Evolutionary conservation across 1,140 invertebrate species (phyloP), one percentile per base, ranked within the genome.

Genomic region (Anastrepha ludens): DNA sequence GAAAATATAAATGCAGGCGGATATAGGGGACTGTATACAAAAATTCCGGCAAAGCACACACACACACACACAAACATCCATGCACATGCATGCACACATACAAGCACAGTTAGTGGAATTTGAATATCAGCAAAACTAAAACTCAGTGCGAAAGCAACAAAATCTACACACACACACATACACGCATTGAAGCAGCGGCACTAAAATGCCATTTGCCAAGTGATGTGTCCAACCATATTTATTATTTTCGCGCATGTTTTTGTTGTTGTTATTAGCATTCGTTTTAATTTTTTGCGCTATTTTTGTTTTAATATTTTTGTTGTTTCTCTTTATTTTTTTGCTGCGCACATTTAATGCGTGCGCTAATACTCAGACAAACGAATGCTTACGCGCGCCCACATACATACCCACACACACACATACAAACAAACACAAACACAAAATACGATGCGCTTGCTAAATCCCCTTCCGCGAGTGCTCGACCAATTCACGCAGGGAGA

Each of bases 121-220:
- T 81, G 74, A 81, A 81, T 81, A 55, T 58, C 47, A 55, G n/a
- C 47, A 81, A 81, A 81, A 58, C 74, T 55, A 81, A 81, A 81
- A 29, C n/a, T 81, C 41, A 47, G 13, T 41, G 41, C 67, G 2
- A 41, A 67, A 67, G 15, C 67, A 74, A 44, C 67, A 74, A 74
- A 74, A 17, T 41, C 13, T 47, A 78, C 44, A 20, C n/a, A 55
- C 11, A 11, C n/a, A 81, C 50, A 55, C 47, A 81, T 47, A 5
- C 5, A 67, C 1, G 47, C 74, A 11, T 55, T 8, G 47, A 50
- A 7, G n/a, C 17, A 55, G 20, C 47, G 44, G 47, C 74, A 55
- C 74, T 81, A 20, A 81, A 81, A 81, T 81, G 74, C 74, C 74
- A 81, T 81, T 81, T 81, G 74, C 74, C 17, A 50, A 81, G 47